Evolutionary conservation across 2,113 vertebrate species (phyloP).

Genomic region (Zosterops lateralis): DNA sequence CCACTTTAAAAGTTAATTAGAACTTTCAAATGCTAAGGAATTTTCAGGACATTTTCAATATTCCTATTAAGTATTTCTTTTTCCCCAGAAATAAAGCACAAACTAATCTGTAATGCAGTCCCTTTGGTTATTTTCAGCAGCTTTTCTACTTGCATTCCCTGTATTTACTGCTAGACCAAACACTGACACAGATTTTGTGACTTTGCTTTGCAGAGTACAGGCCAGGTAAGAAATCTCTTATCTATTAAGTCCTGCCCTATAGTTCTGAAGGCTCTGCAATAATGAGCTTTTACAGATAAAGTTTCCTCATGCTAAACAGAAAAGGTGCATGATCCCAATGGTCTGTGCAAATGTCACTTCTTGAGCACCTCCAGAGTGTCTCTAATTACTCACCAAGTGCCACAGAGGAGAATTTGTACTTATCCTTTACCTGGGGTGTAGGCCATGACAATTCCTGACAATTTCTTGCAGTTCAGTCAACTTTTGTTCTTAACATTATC

Average conservation of each 20-base stretch:
- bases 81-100: not conserved
- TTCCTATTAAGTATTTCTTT: not conserved
- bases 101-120: not conserved
- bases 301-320: not conserved
- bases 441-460: not conserved
- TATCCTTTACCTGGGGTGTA: not conserved
- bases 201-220: not conserved
- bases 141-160: not conserved
- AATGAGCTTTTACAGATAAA: not conserved
- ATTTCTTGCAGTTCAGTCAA: not conserved
- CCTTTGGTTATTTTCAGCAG: not conserved
- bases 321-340: not conserved
- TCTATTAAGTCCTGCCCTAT: not conserved
- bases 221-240: not conserved
- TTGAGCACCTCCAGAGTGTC: not conserved
- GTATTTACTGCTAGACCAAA: not conserved
- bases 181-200: not conserved
- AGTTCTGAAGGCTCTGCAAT: not conserved
- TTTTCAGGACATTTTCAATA: not conserved
- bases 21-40: not conserved
- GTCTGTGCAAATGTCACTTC: not conserved
- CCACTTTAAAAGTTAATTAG: fast-evolving
- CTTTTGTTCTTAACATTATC: not conserved
- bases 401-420: not conserved
- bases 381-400: not conserved